These are phyloP conservation scores for Hippopotamus amphibius DNA, from an alignment of 2,113 vertebrate species.

Conservation along the genomic window DNA sequence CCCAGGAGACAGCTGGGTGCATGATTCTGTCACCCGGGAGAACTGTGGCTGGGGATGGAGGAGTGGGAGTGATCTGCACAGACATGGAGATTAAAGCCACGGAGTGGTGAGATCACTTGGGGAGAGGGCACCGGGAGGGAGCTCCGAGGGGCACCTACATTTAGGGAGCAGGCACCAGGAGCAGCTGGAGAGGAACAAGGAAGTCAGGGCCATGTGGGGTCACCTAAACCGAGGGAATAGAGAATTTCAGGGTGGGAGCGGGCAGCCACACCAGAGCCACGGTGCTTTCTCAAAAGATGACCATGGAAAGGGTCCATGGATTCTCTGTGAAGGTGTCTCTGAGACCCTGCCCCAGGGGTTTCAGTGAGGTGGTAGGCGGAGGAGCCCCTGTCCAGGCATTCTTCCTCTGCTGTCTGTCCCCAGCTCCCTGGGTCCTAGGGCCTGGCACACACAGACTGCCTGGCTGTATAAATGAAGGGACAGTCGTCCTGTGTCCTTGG, in stretches of 20 bases:
- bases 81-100: neutral
- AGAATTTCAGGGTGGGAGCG: neutral
- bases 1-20: slow-evolving; percentile 63
- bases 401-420: neutral
- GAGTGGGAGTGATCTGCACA: slow-evolving; percentile 1
- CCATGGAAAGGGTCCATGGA: neutral
- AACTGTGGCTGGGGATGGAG: neutral
- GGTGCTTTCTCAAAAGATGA: neutral
- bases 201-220: neutral
- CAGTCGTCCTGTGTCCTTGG: neutral
- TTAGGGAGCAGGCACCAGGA: neutral
- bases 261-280: neutral
- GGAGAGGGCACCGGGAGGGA: neutral
- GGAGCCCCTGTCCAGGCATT: neutral
- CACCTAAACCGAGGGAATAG: neutral
- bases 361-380: neutral
- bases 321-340: neutral
- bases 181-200: neutral
- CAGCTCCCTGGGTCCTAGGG: neutral
- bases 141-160: neutral
- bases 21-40: neutral
- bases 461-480: neutral
- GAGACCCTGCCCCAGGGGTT: neutral
- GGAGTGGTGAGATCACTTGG: neutral
- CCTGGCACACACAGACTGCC: neutral